Evolutionary conservation across 2,888 invertebrate species (phyloP), one percentile per base, ranked within the genome.

Genomic region (Cataglyphis cursor): DNA sequence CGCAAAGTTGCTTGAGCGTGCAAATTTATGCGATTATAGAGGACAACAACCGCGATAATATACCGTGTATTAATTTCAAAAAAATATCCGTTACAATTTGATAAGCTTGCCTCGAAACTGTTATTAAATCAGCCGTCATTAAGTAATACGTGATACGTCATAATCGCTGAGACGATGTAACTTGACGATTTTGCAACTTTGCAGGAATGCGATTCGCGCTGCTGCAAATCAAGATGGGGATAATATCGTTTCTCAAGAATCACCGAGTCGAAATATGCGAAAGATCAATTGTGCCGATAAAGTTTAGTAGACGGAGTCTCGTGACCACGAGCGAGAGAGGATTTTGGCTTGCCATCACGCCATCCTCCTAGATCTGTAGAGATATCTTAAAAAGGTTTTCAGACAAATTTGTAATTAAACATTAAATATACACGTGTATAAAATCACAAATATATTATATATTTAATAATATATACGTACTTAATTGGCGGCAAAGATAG

Each of bases 131-230:
- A 12, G 41, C n/a, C 21, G 24, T 38, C 9, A 51, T 51, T 62
- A 64, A 41, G 8, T 38, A 59, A 59, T 15, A 28, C 24, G 24
- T 3, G 21, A 75, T 18, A 41, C 64, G 3, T 4, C 10, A 24
- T 15, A 54, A 70, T 54, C 10, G 21, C 68, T 61, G 28, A 57
- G n/a, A 31, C 62, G 15, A 1, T 15, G 18, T 6, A 61, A 21
- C 5, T 10, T 65, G 31, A 74, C 10, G 65, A 51, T 78, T 78
- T 78, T 4, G 44, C n/a, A 44, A 78, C 74, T 84, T 95, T 95
- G 66, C 91, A 96, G 96, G 96, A 64, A 95, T 95, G 94, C 94
- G 96, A 80, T 96, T 96, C 87, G 96, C 96, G 1, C 94, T 96
- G 91, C 93, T 96, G 73, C 96, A 96, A 93, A 95, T 95, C 35